Base-by-base conservation (phyloP, 2,797 vertebrate genomes). In the Sarcophilus harrisii region DNA sequence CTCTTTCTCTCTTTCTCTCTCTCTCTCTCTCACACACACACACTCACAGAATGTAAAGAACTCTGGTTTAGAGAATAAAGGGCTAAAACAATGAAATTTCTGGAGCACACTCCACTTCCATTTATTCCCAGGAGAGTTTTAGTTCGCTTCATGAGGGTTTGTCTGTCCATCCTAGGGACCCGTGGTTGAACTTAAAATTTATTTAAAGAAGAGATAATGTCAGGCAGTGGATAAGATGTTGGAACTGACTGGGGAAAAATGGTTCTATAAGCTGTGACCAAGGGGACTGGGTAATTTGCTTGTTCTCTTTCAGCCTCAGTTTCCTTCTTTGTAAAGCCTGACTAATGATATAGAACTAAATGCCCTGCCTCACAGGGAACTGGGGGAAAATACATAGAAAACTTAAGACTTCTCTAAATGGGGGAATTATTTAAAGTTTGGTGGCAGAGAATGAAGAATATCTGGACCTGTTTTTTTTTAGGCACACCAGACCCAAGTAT, bases 401-500 rank as follows among this genome's bases (percentile, higher is more conserved):
- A 49, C 73, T 87, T 87, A 49, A 45, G 21, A 45, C 9, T 21
- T 38, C 66, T 66, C 16, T 81, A 81, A 81, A 24, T 0, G 9
- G 45, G 38, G 92, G 96, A 55, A 18, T 96, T 52, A 92, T 59
- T 87, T 94, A 92, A 57, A 92, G 24, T 93, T 95, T 62, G 66
- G 30, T 58, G 94, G 92, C n/a, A 89, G 92, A 91, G 62, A 93
- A 59, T 58, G 27, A 93, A 96, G 93, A 95, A 18, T 92, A 81
- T 0, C 12, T 38, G 91, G 38, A 28, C 4, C 57, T 95, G 52
- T 92, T 60, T 95, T 94, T 94, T 97, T 96, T 96, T 52, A 95
- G 93, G 90, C 90, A 94, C 45, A 92, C 94, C 95, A 94, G 95
- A 59, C 87, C 30, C 91, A 97, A 91, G 92, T 57, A 21, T 92